A percentile compares a stretch with the other conserved stretches of the same genome.
phyloP scores from a whole-genome alignment of 1,140 invertebrate species.

The Aphis gossypii region DNA sequence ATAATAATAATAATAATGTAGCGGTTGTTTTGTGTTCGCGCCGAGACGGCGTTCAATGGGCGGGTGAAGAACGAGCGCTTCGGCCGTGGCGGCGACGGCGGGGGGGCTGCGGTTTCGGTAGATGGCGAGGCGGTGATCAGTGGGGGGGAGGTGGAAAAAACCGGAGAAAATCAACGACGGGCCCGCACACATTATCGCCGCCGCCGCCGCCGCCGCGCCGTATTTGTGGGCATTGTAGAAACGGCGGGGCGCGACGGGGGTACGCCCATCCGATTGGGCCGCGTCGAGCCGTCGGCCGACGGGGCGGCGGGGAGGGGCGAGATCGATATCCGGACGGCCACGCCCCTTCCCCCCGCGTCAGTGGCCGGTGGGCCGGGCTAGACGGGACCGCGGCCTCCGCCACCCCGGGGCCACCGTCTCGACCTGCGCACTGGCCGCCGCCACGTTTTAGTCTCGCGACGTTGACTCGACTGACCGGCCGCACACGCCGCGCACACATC shows the following conservation, averaged over 20 bases:
- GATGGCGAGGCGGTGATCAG: neutral
- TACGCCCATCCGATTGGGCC: neutral
- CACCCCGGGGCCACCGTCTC: neutral
- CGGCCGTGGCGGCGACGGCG: neutral
- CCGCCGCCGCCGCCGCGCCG: neutral
- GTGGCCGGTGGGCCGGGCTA: neutral
- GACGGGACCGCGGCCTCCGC: neutral
- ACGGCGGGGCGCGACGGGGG: neutral
- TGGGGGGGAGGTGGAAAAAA: too few relatives aligned
- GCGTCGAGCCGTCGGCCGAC: neutral
- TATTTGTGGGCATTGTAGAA: neutral
- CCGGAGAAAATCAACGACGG: constrained; percentile 6
- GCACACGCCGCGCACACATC: neutral
- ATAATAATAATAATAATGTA: neutral
- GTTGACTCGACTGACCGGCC: constrained; percentile 10
- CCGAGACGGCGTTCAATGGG: neutral
- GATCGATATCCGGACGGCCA: constrained; percentile 7
- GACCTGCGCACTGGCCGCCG: constrained; percentile 22
- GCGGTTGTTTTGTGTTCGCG: neutral
- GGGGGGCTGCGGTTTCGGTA: neutral
- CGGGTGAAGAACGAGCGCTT: neutral
- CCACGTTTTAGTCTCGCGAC: neutral
- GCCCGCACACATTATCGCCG: constrained; percentile 25
- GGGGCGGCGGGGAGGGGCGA: neutral
- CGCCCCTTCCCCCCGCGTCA: neutral